phyloP scores from a whole-genome alignment of 2,888 invertebrate species.

The Hesperia comma region DNA sequence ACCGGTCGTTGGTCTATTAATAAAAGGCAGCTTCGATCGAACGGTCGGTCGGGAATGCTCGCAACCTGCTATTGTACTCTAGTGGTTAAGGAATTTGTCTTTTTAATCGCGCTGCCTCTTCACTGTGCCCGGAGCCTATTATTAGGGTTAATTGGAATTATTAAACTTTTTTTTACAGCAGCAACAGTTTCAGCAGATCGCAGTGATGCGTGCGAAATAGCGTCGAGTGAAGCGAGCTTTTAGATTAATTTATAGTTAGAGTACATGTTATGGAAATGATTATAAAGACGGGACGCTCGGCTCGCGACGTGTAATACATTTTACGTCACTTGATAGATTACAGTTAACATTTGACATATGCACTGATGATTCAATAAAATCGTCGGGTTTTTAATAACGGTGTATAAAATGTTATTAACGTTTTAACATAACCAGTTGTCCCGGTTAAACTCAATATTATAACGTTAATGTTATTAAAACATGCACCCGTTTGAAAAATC shows the following conservation, averaged over 20 bases:
- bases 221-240: constrained; percentile 67
- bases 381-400: constrained; percentile 24
- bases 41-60: constrained; percentile 69
- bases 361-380: constrained; percentile 41
- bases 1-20: constrained; percentile 81
- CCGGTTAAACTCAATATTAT: constrained; percentile 8
- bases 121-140: constrained; percentile 73
- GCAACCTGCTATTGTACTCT: constrained; percentile 80
- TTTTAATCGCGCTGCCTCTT: constrained; percentile 78
- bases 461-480: constrained; percentile 9
- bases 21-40: constrained; percentile 69
- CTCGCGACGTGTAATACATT: constrained; percentile 12
- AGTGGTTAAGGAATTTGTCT: constrained; percentile 81
- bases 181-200: constrained; percentile 74
- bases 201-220: constrained; percentile 69
- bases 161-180: constrained; percentile 75
- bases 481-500: constrained; percentile 2
- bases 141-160: constrained; percentile 84
- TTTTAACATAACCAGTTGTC: constrained; percentile 20
- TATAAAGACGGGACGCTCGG: constrained; percentile 54
- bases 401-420: constrained; percentile 6
- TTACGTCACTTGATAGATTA: constrained; percentile 25
- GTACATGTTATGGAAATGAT: constrained; percentile 71
- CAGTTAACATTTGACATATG: constrained; percentile 32
- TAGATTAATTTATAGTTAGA: constrained; percentile 73